Evolutionary conservation across 2,797 vertebrate species (phyloP), one percentile per base, ranked within the genome.

Genomic region (Leptodactylus fallax): DNA sequence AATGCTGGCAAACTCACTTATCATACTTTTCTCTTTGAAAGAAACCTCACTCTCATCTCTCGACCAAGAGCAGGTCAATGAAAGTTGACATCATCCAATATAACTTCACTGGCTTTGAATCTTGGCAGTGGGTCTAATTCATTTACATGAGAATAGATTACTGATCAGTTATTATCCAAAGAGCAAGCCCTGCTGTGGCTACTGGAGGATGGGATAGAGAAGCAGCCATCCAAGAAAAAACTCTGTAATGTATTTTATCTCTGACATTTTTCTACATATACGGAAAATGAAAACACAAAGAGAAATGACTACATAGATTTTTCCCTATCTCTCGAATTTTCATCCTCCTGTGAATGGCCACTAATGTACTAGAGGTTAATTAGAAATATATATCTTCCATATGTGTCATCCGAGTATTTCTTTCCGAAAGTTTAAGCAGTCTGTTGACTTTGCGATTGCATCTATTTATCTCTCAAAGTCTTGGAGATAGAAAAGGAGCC

Each of bases 81-180:
- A 71, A 79, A 69, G 63, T 79, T 86, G 85, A 86, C 77, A 86
- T 81, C 51, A 83, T 79, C 74, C 72, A 72, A 84, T 69, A 45
- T 51, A 79, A 60, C 74, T 79, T 80, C 27, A 60, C 65, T n/a
- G 86, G 51, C 53, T 74, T 77, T 60, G 3, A 85, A 77, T 49
- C 74, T 85, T 77, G 72, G 72, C 83, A 77, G 71, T 77, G 72
- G 72, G 56, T 63, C 71, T 77, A 85, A 85, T 79, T 67, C 56
- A 79, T 88, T 88, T 88, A 85, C 87, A 84, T 88, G 61, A 79
- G 63, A 88, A 88, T 88, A 69, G 61, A 71, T 85, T 88, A 85
- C 87, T 88, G 87, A 85, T 88, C 82, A 88, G 61, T 72, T 79
- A 79, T 88, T 77, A 88, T 84, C 82, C 23, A 84, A 88, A 85